Percentiles rank a stretch among this genome's conserved stretches.
phyloP scores from a whole-genome alignment of 1,140 invertebrate genomes.

The Cepaea nemoralis region DNA sequence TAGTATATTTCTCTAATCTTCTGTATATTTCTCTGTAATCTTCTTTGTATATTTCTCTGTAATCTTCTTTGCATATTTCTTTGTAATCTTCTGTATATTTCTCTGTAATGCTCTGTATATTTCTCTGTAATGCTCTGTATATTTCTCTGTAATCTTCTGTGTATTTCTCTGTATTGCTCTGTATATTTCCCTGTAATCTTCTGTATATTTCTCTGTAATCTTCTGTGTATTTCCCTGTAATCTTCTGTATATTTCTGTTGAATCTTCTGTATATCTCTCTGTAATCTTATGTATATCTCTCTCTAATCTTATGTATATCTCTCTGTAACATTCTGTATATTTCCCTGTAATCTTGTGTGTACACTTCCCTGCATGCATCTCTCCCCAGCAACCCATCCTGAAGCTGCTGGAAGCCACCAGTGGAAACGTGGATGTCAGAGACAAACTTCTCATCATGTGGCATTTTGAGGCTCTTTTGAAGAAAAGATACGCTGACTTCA shows the following conservation, averaged over 20 bases:
- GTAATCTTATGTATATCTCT: too few species aligned
- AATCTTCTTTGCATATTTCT: too few species aligned
- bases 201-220: neutral
- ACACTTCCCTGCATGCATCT: neutral
- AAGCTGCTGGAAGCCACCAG: slow-evolving; percentile 61
- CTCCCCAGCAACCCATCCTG: slow-evolving; percentile 74
- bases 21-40: neutral
- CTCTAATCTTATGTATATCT: neutral
- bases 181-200: neutral
- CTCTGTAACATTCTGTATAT: neutral
- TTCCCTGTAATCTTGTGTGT: neutral
- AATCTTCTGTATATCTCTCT: too few species aligned
- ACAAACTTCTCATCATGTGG: slow-evolving; percentile 75
- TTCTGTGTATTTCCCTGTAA: too few species aligned
- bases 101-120: too few species aligned
- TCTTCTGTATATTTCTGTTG: too few species aligned
- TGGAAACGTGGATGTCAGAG: slow-evolving; percentile 70
- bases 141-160: neutral
- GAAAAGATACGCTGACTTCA: slow-evolving; percentile 81
- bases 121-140: too few species aligned
- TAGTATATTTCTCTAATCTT: neutral
- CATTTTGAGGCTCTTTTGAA: slow-evolving; percentile 89
- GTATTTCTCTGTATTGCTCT: neutral
- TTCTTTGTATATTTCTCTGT: too few species aligned
- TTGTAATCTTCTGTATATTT: too few species aligned